Evolutionary conservation across 2,113 vertebrate species (phyloP).

Genomic region (Phocoena sinus): DNA sequence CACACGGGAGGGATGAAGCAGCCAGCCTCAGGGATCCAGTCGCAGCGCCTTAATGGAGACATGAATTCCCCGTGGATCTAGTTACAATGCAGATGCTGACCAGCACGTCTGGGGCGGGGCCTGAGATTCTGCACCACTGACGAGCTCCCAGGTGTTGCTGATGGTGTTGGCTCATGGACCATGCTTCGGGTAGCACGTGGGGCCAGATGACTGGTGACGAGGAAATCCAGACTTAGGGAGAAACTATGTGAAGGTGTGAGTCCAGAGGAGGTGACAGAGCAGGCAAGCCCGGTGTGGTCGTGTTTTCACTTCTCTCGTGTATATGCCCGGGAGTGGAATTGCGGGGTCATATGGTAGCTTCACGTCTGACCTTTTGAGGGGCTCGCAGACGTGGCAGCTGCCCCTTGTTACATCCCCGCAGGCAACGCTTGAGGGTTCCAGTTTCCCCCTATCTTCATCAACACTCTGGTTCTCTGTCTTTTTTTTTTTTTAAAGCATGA

Average conservation of each 20-base stretch:
- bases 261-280: neutral
- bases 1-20: neutral
- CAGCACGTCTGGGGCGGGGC: neutral
- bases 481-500: no score
- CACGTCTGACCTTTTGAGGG: neutral
- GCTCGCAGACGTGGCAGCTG: fast-evolving
- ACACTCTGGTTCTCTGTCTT: neutral
- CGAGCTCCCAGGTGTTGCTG: fast-evolving
- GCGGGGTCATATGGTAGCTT: neutral
- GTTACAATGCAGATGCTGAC: neutral
- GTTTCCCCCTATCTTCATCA: neutral
- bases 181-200: fast-evolving
- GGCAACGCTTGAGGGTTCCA: fast-evolving
- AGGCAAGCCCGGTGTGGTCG: neutral
- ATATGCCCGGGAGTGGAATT: neutral
- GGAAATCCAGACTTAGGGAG: neutral
- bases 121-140: fast-evolving
- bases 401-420: fast-evolving
- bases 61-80: fast-evolving
- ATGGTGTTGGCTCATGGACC: neutral
- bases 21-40: fast-evolving
- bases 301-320: neutral
- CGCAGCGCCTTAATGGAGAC: fast-evolving
- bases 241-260: fast-evolving
- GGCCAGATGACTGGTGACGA: neutral